Conservation (phyloP, 2,797 vertebrate genomes). For the Harpagifer antarcticus region DNA sequence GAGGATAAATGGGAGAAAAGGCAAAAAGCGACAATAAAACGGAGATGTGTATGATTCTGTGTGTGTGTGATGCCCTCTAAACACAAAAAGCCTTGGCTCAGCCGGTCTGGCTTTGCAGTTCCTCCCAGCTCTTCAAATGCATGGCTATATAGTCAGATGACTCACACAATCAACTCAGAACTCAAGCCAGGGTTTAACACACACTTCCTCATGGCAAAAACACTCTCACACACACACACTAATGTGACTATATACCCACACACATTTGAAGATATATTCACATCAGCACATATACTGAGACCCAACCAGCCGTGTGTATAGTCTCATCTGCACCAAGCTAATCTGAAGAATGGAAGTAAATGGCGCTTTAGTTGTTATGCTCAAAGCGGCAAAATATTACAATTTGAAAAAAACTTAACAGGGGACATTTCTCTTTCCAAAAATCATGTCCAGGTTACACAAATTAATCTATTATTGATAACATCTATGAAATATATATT, state of each 20-base stretch:
- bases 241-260: constrained; percentile 21
- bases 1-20: constrained; percentile 33
- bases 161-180: constrained; percentile 72
- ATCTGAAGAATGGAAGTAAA: constrained; percentile 15
- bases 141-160: constrained; percentile 68
- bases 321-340: constrained; percentile 54
- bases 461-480: too few relatives aligned
- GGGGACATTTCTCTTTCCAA: too few relatives aligned
- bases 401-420: too few relatives aligned
- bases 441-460: too few relatives aligned
- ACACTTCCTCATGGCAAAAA: background rate
- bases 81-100: constrained; percentile 73
- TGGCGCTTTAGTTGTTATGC: too few relatives aligned
- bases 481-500: too few relatives aligned
- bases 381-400: too few relatives aligned
- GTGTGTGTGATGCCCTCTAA: constrained; percentile 60
- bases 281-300: constrained; percentile 20
- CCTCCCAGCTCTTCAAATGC: constrained; percentile 69
- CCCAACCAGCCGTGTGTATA: constrained; percentile 38
- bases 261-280: too few relatives aligned
- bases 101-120: constrained; percentile 68
- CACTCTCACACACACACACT: constrained; percentile 14
- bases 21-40: constrained; percentile 40
- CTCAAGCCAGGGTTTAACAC: constrained; percentile 64
- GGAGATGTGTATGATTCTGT: constrained; percentile 17